phyloP scores from a whole-genome alignment of 2,113 vertebrate genomes.

The Lagopus muta region DNA sequence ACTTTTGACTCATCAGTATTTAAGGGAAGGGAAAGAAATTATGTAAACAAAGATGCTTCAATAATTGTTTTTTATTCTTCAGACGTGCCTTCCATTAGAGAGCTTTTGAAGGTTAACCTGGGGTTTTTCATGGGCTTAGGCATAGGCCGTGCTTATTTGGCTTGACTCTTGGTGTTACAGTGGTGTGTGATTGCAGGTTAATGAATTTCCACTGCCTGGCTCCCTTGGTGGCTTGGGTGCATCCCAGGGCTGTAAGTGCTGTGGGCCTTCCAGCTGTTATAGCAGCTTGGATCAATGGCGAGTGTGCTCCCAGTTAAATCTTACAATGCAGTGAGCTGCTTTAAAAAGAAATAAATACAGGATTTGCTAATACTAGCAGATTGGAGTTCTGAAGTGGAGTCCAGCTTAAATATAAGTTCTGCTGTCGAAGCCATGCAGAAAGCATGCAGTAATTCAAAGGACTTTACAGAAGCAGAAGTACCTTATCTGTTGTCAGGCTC shows the following conservation, averaged over 20 bases:
- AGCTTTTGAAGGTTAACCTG: background rate
- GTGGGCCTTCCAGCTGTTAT: background rate
- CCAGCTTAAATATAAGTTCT: background rate
- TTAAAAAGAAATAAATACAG: background rate
- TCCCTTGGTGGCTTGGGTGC: background rate
- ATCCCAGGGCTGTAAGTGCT: background rate
- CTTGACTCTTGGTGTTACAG: background rate
- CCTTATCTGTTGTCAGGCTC: background rate
- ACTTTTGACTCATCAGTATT: background rate
- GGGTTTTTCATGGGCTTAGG: background rate
- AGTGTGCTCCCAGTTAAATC: background rate
- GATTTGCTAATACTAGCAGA: background rate
- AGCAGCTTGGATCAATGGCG: background rate
- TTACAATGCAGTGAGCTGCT: background rate
- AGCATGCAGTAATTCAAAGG: fast-evolving
- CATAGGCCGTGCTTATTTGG: background rate
- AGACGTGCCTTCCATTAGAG: background rate
- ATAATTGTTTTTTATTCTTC: background rate
- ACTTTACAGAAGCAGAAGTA: background rate
- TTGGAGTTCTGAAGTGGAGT: background rate
- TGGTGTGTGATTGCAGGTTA: too few species aligned
- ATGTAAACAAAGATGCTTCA: background rate
- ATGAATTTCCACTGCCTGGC: background rate
- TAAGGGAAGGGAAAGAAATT: background rate
- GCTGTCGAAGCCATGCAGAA: background rate